A percentile compares a stretch with the other conserved stretches of the same genome.
Evolutionary conservation across 2,888 invertebrate species (phyloP).

Genomic region (Cataglyphis livida): DNA sequence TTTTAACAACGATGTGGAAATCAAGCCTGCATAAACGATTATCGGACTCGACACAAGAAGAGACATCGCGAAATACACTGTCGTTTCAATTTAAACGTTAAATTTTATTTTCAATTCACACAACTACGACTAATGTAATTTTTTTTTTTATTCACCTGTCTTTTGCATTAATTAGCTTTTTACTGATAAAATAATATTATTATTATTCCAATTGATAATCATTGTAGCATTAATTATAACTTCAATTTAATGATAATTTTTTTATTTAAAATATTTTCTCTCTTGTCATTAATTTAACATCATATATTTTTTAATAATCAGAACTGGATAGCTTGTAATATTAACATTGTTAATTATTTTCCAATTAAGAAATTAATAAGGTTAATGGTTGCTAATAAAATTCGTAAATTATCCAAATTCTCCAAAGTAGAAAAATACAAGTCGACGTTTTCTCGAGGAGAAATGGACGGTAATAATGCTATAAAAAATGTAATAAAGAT

Average conservation of each 20-base stretch:
- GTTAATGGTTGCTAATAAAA: too few relatives aligned
- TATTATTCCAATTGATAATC: not conserved
- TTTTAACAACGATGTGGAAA: conserved; percentile 43
- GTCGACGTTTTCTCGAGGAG: conserved; percentile 7
- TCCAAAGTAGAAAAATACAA: conserved; percentile 13
- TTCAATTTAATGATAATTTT: not conserved
- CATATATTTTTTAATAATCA: not conserved
- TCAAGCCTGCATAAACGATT: conserved; percentile 47
- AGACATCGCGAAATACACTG: conserved; percentile 28
- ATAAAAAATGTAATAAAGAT: conserved; percentile 42
- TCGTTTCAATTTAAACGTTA: not conserved
- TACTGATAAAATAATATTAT: not conserved
- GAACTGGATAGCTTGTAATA: not conserved
- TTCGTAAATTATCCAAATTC: conserved; percentile 12
- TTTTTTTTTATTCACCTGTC: not conserved
- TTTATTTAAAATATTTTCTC: not conserved
- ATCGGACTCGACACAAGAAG: conserved; percentile 16
- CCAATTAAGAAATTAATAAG: too few relatives aligned
- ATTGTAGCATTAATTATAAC: not conserved
- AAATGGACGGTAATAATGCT: conserved; percentile 3
- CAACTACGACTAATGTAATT: not conserved
- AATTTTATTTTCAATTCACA: not conserved
- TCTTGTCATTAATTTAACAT: not conserved
- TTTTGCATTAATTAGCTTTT: not conserved
- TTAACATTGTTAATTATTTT: not conserved